A percentile compares a stretch with the other conserved stretches of the same genome.
Conservation (phyloP, 2,888 invertebrate genomes). For the Heteromurus nitidus region DNA sequence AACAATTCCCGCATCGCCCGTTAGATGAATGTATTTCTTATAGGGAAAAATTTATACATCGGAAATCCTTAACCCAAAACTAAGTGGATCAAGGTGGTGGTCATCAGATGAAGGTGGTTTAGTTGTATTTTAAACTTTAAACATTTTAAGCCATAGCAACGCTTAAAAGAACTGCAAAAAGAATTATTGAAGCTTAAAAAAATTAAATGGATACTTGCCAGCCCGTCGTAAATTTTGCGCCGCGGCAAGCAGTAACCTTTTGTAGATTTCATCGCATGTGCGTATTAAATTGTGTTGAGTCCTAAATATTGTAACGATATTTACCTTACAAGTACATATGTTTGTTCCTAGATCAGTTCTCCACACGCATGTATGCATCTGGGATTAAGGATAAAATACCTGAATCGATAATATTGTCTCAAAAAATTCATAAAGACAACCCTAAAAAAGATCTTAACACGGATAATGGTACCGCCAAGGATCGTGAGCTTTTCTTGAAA, state of each 20-base stretch:
- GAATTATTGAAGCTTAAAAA: slow-evolving; percentile 15
- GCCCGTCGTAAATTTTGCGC: slow-evolving; percentile 10
- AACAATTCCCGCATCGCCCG: too few species aligned
- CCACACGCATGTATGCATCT: slow-evolving; percentile 16
- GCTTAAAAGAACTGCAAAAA: slow-evolving; percentile 9
- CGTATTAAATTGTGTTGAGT: slow-evolving; percentile 14
- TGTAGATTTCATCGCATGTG: slow-evolving; percentile 8
- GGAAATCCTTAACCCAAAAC: slow-evolving; percentile 6
- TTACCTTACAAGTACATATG: slow-evolving; percentile 22
- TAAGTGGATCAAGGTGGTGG: slow-evolving; percentile 6
- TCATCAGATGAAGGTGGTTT: slow-evolving; percentile 23
- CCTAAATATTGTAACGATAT: slow-evolving; percentile 25
- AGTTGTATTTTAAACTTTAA: slow-evolving; percentile 17
- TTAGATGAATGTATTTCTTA: too few species aligned
- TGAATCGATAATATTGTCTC: background rate
- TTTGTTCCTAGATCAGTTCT: slow-evolving; percentile 21
- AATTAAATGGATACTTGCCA: slow-evolving; percentile 6
- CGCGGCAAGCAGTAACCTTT: slow-evolving; percentile 24
- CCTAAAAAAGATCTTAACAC: slow-evolving; percentile 1
- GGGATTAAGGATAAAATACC: background rate
- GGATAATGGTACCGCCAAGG: slow-evolving; percentile 14
- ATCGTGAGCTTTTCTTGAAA: background rate
- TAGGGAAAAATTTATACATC: too few species aligned
- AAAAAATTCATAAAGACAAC: slow-evolving; percentile 20
- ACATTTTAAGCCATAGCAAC: slow-evolving; percentile 5